These are phyloP conservation scores for Rousettus leschenaultii DNA, from an alignment of 2,113 vertebrate genomes.

Conservation along the genomic window DNA sequence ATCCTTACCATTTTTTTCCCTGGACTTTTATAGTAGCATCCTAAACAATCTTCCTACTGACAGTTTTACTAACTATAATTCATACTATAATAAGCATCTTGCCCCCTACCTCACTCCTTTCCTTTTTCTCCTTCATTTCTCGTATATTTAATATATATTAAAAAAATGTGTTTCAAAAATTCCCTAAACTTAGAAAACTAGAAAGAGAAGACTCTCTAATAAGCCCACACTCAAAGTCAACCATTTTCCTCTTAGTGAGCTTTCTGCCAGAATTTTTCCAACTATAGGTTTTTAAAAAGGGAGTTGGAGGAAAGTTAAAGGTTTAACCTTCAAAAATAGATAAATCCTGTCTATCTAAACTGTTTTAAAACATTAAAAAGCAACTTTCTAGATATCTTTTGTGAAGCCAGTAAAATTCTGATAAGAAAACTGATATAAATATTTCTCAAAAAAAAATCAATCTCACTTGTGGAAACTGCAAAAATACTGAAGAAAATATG, in stretches of 20 bases:
- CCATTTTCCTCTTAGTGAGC: not conserved
- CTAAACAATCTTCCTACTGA: not conserved
- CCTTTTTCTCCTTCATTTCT: not conserved
- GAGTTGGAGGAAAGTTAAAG: not conserved
- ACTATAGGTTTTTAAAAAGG: not conserved
- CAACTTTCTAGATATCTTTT: not conserved
- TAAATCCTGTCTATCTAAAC: not conserved
- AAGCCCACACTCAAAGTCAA: not conserved
- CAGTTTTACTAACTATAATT: not conserved
- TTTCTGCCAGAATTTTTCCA: not conserved
- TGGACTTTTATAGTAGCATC: not conserved
- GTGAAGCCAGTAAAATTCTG: not conserved
- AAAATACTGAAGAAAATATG: not conserved
- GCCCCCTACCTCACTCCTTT: not conserved
- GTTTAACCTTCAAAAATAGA: conserved; percentile 16
- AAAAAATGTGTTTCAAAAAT: not conserved
- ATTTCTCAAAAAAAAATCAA: not conserved
- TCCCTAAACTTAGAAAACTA: not conserved
- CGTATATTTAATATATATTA: not conserved
- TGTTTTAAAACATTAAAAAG: not conserved
- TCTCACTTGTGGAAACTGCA: not conserved
- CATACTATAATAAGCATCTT: not conserved
- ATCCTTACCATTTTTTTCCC: not conserved
- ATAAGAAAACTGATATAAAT: not conserved
- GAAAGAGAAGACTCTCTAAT: not conserved